Evolutionary conservation across 2,888 invertebrate genomes (phyloP), one percentile per base, ranked within the genome.

Genomic region (Dimorphilus gyrociliatus): DNA sequence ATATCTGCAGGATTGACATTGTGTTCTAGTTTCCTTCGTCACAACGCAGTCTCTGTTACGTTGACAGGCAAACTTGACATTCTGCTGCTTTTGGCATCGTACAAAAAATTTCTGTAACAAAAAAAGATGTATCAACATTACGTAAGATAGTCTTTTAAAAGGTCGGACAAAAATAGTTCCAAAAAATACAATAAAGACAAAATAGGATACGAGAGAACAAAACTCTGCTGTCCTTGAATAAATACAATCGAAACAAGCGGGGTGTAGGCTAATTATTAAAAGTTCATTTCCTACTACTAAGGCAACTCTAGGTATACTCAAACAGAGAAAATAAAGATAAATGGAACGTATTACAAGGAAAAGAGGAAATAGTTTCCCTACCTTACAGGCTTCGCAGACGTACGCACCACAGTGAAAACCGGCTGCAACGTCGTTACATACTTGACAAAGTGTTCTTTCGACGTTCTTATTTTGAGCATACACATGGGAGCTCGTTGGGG

Each of bases 361-460:
- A n/a, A n/a, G n/a, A n/a, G n/a, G n/a, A n/a, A n/a, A n/a, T n/a
- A n/a, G n/a, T n/a, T n/a, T n/a, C 31, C 37, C 35, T 42, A 58
- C 57, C 54, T 58, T 58, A 36, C 58, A 58, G 7, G 58, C 58
- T 34, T 58, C 58, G 44, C 58, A 58, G 30, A 57, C 53, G 32
- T 47, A 55, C 6, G 58, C 56, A 8, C 55, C 55, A 31, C 58
- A 58, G 41, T 58, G 55, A 38, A 56, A 58, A 3, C 58, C 56
- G 4, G 55, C 52, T 3, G 56, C 50, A 1, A 46, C 30, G 28
- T 56, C 55, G 5, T 50, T 52, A 38, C 58, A 58, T 25, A 58
- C 56, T 37, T 56, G 53, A 32, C 58, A 59, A 7, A 7, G 21
- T n/a, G 19, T 28, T 27, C 17, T 27, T 18, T 12, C 16, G 19